A percentile compares a stretch with the other conserved stretches of the same genome.
Evolutionary conservation across 2,797 vertebrate species (phyloP).

Genomic region (Brachyrhaphis roseni): DNA sequence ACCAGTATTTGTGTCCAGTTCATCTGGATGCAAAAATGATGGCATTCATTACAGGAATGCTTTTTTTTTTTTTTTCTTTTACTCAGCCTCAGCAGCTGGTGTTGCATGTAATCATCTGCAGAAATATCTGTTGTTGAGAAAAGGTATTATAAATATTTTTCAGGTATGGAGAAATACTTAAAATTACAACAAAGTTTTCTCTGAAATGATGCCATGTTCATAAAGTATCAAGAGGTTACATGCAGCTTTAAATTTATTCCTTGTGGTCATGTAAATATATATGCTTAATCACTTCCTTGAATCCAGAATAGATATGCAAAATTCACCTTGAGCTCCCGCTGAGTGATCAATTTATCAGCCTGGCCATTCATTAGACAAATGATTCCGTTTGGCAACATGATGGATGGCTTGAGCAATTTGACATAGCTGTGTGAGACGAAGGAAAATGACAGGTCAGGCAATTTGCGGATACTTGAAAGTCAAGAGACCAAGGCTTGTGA

Average conservation of each 20-base stretch:
- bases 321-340: conserved; percentile 60
- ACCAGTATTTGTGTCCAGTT: conserved; percentile 54
- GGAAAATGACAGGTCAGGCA: conserved; percentile 50
- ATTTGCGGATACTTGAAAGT: conserved; percentile 50
- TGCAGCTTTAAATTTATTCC: neutral
- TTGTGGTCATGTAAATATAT: conserved; percentile 19
- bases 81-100: conserved; percentile 52
- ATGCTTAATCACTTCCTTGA: conserved; percentile 47
- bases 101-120: conserved; percentile 55
- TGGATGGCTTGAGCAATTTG: conserved; percentile 45
- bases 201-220: neutral
- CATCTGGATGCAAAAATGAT: conserved; percentile 54
- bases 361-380: conserved; percentile 48
- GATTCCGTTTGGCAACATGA: conserved; percentile 52
- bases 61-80: conserved; percentile 47
- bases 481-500: conserved; percentile 15
- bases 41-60: conserved; percentile 59
- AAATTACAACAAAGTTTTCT: neutral
- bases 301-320: conserved; percentile 40
- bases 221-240: neutral
- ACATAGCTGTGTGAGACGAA: conserved; percentile 25
- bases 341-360: conserved; percentile 61
- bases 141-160: conserved; percentile 7
- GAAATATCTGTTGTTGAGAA: conserved; percentile 37
- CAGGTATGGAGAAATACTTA: conserved; percentile 7